phyloP scores from a whole-genome alignment of 2,888 invertebrate genomes.

The Perithous albicinctus region DNA sequence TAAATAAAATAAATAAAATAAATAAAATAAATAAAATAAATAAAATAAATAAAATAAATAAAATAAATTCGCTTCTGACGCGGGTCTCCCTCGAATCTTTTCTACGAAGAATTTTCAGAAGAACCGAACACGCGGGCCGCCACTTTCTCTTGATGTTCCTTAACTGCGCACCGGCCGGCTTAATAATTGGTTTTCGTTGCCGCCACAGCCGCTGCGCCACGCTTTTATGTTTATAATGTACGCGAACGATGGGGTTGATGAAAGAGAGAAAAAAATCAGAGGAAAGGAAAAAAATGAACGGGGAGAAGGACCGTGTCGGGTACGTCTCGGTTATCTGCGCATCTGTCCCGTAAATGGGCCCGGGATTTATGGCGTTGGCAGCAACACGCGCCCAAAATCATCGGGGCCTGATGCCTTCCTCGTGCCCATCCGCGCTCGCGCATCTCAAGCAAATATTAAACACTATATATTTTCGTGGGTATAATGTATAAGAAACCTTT shows the following conservation, averaged over 20 bases:
- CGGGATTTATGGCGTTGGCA: conserved; percentile 80
- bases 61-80: neutral
- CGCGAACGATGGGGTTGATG: conserved; percentile 37
- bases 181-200: conserved; percentile 57
- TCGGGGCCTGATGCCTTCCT: conserved; percentile 68
- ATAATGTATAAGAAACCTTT: too few species aligned
- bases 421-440: neutral
- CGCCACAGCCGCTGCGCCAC: conserved; percentile 25
- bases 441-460: neutral
- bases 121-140: neutral
- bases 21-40: too few species aligned
- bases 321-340: conserved; percentile 77
- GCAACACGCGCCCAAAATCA: conserved; percentile 80
- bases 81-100: neutral
- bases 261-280: conserved; percentile 21
- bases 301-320: conserved; percentile 65
- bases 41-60: too few species aligned
- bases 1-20: too few species aligned
- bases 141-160: conserved; percentile 25
- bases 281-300: conserved; percentile 4
- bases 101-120: conserved; percentile 15
- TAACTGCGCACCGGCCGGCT: conserved; percentile 28
- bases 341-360: conserved; percentile 83
- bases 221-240: conserved; percentile 38
- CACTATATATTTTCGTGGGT: neutral